phyloP scores from a whole-genome alignment of 2,113 vertebrate genomes.

The Otocyon megalotis region DNA sequence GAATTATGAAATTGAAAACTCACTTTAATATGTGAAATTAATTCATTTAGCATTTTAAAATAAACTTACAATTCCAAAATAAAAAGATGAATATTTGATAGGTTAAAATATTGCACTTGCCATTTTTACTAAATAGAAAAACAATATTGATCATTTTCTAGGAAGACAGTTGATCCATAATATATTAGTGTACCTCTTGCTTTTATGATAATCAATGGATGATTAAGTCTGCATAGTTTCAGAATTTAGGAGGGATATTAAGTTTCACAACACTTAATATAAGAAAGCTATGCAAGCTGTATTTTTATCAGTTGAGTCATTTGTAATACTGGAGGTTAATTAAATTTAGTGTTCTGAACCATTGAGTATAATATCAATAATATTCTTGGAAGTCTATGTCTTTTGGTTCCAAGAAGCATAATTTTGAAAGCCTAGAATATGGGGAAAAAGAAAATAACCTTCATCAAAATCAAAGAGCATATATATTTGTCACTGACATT shows the following conservation, averaged over 20 bases:
- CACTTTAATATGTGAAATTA: neutral
- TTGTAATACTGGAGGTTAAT: constrained; percentile 73
- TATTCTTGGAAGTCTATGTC: constrained; percentile 41
- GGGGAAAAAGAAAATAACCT: neutral
- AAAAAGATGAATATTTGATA: neutral
- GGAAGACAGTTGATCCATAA: neutral
- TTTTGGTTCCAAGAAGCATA: neutral
- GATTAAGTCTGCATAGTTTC: constrained; percentile 38
- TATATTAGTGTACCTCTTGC: neutral
- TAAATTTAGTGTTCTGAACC: constrained; percentile 67
- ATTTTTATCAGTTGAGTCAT: constrained; percentile 59
- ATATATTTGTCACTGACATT: neutral
- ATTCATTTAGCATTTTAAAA: neutral
- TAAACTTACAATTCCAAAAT: neutral
- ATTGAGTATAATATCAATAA: constrained; percentile 69
- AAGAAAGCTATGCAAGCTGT: constrained; percentile 47
- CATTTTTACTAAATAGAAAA: neutral
- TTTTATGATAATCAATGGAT: constrained; percentile 57
- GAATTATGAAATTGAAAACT: neutral
- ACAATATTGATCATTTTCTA: neutral
- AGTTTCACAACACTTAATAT: constrained; percentile 63
- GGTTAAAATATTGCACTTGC: neutral
- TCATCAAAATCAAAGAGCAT: neutral
- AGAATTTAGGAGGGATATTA: constrained; percentile 61
- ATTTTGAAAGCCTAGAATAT: neutral